Percentiles rank a stretch among this genome's conserved stretches.
Evolutionary conservation across 2,888 invertebrate genomes (phyloP).

Genomic region (Amphipoea lucens): DNA sequence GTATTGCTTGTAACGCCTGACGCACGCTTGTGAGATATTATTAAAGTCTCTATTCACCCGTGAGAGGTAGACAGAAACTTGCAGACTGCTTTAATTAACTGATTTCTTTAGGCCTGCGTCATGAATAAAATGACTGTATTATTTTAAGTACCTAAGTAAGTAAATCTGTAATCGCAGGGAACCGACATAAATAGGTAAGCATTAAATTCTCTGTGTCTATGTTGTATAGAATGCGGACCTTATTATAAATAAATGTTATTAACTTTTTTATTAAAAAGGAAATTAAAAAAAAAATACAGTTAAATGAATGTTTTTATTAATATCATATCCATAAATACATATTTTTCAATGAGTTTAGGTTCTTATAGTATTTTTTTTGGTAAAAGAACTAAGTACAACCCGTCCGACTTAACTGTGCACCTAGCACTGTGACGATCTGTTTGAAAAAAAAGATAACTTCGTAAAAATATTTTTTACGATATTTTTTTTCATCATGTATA

Average conservation of each 20-base stretch:
- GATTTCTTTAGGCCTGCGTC: neutral
- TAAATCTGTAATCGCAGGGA: neutral
- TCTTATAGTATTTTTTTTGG: neutral
- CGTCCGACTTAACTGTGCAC: too few species aligned
- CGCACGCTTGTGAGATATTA: neutral
- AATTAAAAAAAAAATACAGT: slow-evolving; percentile 19
- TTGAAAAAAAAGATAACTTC: too few species aligned
- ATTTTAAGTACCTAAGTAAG: neutral
- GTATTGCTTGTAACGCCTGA: neutral
- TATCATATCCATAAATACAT: slow-evolving; percentile 13
- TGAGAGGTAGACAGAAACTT: neutral
- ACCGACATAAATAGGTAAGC: neutral
- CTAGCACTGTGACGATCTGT: too few species aligned
- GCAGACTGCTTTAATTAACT: neutral
- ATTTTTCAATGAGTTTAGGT: neutral
- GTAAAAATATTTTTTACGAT: too few species aligned
- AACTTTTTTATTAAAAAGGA: slow-evolving; percentile 25
- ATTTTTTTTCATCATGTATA: too few species aligned
- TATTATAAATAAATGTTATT: slow-evolving; percentile 13
- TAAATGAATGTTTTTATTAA: slow-evolving; percentile 31
- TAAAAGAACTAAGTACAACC: neutral
- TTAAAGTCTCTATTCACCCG: neutral
- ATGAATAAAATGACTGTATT: slow-evolving; percentile 8
- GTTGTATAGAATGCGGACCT: neutral
- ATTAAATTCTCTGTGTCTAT: slow-evolving; percentile 16